These are phyloP conservation scores for Brachionus rotundiformis DNA, from an alignment of 1,140 invertebrate species.

Conservation along the genomic window DNA sequence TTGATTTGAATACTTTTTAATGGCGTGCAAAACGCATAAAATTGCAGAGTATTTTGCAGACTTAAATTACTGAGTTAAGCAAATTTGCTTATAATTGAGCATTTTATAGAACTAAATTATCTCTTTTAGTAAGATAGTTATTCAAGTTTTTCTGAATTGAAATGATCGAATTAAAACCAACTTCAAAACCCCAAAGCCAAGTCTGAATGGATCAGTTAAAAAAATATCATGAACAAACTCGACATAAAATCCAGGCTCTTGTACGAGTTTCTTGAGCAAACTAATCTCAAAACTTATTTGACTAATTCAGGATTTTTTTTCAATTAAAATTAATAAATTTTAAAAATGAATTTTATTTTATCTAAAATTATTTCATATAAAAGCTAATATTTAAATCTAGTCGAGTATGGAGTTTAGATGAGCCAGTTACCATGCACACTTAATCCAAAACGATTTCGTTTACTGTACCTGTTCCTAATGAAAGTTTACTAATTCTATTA, in stretches of 20 bases:
- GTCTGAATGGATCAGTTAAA: too few species aligned
- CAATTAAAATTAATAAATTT: not conserved
- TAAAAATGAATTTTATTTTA: not conserved
- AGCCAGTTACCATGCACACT: not conserved
- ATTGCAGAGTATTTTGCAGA: too few species aligned
- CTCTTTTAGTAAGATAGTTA: too few species aligned
- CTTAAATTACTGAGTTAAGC: too few species aligned
- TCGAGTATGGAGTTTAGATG: not conserved
- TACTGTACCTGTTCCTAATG: not conserved
- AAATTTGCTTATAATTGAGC: too few species aligned
- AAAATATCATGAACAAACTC: not conserved
- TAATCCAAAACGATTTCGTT: not conserved
- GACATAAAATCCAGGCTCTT: not conserved
- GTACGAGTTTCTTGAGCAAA: not conserved
- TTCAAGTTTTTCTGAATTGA: too few species aligned
- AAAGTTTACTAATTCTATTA: constrained; percentile 17
- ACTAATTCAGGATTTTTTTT: not conserved
- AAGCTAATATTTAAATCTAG: not conserved
- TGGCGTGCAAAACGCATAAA: too few species aligned
- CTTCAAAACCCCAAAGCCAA: too few species aligned
- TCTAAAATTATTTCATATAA: not conserved
- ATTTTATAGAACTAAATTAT: too few species aligned
- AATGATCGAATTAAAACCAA: too few species aligned
- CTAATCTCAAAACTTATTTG: not conserved
- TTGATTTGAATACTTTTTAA: too few species aligned